Base-by-base conservation (phyloP, 2,113 vertebrate genomes). In the Albula goreensis region DNA sequence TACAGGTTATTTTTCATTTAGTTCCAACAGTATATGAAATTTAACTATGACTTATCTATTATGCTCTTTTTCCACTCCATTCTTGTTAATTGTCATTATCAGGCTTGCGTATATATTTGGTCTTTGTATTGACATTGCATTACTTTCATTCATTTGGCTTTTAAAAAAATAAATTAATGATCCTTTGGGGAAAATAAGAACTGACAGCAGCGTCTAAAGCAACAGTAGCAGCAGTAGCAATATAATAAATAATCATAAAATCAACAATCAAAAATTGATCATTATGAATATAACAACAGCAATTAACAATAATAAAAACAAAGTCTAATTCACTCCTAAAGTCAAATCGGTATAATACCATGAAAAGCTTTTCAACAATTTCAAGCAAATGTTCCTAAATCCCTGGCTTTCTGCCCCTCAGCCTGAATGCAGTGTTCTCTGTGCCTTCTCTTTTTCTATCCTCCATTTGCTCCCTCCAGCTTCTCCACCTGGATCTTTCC, bases 141-240 rank as follows among this genome's bases (percentile, higher is more conserved):
- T 91, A 91, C 89, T 92, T 74, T 93, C 70, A 93, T 85, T 88
- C 93, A 93, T 95, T 95, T 95, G 94, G 95, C 91, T 95, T 94
- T 7, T 90, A 90, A 91, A 78, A 81, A 86, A 88, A 85, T 25
- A 53, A 80, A 86, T 13, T 84, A 82, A 88, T 81, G 89, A 90
- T 93, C 91, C 93, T 96, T 96, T 96, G 93, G 94, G 92, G 90
- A 84, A 56, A 56, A 92, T 90, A 92, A 92, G 57, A 90, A 86
- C 88, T 87, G 91, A 93, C 91, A 94, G 93, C 93, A 96, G 94
- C 90, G 87, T 95, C 94, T 94, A 95, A 94, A 94, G 91, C 92
- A 94, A 94, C 89, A 92, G 91, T 53, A 87, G 91, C 89, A 95
- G 93, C 92, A 95, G 94, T 93, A 94, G 89, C 86, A 93, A 91